A percentile compares a stretch with the other conserved stretches of the same genome.
phyloP scores from a whole-genome alignment of 2,113 vertebrate genomes.

The Channa maculata region DNA sequence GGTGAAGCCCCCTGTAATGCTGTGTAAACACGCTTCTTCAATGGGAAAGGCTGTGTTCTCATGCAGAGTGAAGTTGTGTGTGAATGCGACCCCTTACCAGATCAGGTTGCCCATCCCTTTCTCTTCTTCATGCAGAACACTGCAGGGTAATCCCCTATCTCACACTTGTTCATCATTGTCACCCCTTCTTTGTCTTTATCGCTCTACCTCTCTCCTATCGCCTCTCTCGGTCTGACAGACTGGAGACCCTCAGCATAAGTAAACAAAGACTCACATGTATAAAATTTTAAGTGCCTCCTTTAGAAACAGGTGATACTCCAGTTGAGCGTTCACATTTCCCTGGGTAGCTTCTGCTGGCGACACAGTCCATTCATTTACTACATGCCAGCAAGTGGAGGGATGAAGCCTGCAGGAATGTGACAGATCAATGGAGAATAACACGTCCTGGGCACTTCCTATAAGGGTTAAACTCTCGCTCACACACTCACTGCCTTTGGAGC shows the following conservation, averaged over 20 bases:
- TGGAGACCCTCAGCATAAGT: conserved; percentile 35
- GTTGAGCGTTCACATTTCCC: conserved; percentile 12
- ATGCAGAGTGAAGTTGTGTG: no score
- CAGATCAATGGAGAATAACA: conserved; percentile 48
- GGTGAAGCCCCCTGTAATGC: no score
- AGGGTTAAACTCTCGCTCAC: conserved; percentile 16
- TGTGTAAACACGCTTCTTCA: no score
- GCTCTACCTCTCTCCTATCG: not conserved
- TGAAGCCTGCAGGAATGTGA: conserved; percentile 37
- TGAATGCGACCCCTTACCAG: conserved; percentile 17
- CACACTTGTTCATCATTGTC: conserved; percentile 24
- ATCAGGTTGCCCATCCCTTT: conserved; percentile 51
- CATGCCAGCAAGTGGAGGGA: conserved; percentile 27
- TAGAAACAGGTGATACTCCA: conserved; percentile 40
- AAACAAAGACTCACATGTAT: conserved; percentile 35
- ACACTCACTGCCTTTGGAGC: conserved; percentile 27
- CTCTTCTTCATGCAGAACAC: conserved; percentile 47
- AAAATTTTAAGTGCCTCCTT: conserved; percentile 40
- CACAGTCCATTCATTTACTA: conserved; percentile 42
- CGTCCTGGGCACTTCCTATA: conserved; percentile 30
- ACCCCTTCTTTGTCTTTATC: conserved; percentile 31
- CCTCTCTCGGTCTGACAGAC: conserved; percentile 25
- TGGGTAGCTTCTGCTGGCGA: conserved; percentile 27
- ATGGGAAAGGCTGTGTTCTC: no score
- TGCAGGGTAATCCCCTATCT: conserved; percentile 37